Evolutionary conservation across 2,888 invertebrate species (phyloP).

Genomic region (Tethea ocularis): DNA sequence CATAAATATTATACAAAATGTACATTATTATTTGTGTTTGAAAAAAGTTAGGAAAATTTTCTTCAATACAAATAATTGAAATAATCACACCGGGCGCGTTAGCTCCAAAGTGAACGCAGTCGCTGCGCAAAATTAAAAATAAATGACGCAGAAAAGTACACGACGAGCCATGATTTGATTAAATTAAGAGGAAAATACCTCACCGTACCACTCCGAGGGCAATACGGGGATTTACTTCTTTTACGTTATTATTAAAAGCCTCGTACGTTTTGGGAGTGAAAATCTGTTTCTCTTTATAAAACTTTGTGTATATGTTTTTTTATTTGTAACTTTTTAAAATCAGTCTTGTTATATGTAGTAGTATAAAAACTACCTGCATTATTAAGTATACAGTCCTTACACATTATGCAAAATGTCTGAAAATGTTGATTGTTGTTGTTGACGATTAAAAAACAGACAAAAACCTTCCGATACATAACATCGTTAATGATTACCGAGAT

Average conservation of each 20-base stretch:
- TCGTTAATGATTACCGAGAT: too few relatives aligned
- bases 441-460: too few relatives aligned
- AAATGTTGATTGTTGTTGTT: too few relatives aligned
- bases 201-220: constrained; percentile 39
- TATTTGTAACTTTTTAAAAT: neutral
- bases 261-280: constrained; percentile 27
- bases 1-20: too few relatives aligned
- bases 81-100: constrained; percentile 26
- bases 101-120: constrained; percentile 20
- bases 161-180: constrained; percentile 71
- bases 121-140: constrained; percentile 69
- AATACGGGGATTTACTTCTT: constrained; percentile 37
- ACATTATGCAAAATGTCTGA: too few relatives aligned
- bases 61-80: constrained; percentile 2
- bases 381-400: too few relatives aligned
- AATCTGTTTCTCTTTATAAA: neutral
- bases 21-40: too few relatives aligned
- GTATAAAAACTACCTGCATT: too few relatives aligned
- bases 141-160: constrained; percentile 76
- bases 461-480: too few relatives aligned
- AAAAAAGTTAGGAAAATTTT: too few relatives aligned
- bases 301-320: neutral
- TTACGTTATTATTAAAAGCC: constrained; percentile 69
- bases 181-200: constrained; percentile 77
- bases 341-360: neutral